These are phyloP conservation scores for Ichneumon xanthorius DNA, from an alignment of 2,888 invertebrate genomes.

Conservation along the genomic window DNA sequence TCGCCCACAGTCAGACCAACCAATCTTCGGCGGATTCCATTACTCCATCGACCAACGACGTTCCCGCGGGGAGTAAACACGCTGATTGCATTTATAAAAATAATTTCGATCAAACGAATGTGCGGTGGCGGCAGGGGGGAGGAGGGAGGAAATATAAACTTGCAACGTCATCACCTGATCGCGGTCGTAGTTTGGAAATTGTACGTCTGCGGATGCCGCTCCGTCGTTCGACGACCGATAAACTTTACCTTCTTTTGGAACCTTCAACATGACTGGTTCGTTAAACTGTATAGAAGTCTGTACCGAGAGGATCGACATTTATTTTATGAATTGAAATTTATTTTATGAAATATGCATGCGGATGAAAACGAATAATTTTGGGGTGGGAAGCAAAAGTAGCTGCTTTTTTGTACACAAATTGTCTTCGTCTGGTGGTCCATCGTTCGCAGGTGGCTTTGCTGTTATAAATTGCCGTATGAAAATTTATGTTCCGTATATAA, in stretches of 20 bases:
- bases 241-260: slow-evolving; percentile 32
- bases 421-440: slow-evolving; percentile 14
- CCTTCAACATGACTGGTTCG: slow-evolving; percentile 43
- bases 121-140: not conserved
- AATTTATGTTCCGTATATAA: too few relatives aligned
- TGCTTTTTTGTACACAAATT: slow-evolving; percentile 17
- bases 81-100: slow-evolving; percentile 65
- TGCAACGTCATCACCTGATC: slow-evolving; percentile 41
- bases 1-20: slow-evolving; percentile 50
- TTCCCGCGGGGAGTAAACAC: slow-evolving; percentile 44
- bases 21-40: slow-evolving; percentile 67
- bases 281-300: slow-evolving; percentile 44
- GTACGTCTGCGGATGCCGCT: slow-evolving; percentile 4
- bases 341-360: not conserved
- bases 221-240: slow-evolving; percentile 35
- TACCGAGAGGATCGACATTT: slow-evolving; percentile 48
- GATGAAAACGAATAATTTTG: slow-evolving; percentile 49
- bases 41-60: slow-evolving; percentile 38
- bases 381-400: slow-evolving; percentile 4
- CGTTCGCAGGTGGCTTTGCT: slow-evolving; percentile 1
- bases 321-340: not conserved
- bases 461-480: too few relatives aligned
- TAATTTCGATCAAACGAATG: slow-evolving; percentile 48
- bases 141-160: not conserved
- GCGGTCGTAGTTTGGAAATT: slow-evolving; percentile 33